Evolutionary conservation across 2,797 vertebrate species (phyloP), one percentile per base, ranked within the genome.

Genomic region (Hippoglossus hippoglossus): DNA sequence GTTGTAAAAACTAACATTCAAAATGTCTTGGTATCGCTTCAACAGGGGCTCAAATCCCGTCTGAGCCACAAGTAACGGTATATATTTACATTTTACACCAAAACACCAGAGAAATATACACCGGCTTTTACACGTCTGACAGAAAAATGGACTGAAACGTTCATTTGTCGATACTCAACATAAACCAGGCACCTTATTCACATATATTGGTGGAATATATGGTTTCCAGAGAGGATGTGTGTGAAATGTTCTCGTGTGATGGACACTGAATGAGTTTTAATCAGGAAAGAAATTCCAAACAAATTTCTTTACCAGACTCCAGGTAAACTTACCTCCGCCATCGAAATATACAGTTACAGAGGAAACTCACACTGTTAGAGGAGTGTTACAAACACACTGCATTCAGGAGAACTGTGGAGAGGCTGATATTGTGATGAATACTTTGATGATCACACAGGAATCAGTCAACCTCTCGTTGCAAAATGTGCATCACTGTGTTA

Each of bases 131-230:
- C 47, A 64, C 12, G 9, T 67, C 39, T 6, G 65, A 84, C 49
- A 53, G 41, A 58, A 22, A 52, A 31, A 79, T 67, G 52, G 53
- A 58, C 59, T 46, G 16, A 62, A 67, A 79, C 31, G 55, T 63
- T 54, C 15, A 31, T 70, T 67, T 2, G 57, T 28, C 16, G n/a
- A 81, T 67, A 74, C 34, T 67, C 34, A 60, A 88, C 82, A 84
- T 53, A 49, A 69, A 88, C 56, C 67, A 72, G 66, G 73, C 65
- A 65, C 67, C 65, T 76, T 51, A 31, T 18, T 78, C 88, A 89
- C 91, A 94, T 93, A 94, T 94, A 94, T 94, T 79, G 41, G 47
- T 46, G 63, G 44, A 91, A 94, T 94, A 93, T 94, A 93, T 94
- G 93, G 84, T 54, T 86, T 86, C 84, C 65, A 41, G 55, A 60